A percentile compares a stretch with the other conserved stretches of the same genome.
Conservation (phyloP, 92 coral and sea anemone species). For the Nematostella vectensis region DNA sequence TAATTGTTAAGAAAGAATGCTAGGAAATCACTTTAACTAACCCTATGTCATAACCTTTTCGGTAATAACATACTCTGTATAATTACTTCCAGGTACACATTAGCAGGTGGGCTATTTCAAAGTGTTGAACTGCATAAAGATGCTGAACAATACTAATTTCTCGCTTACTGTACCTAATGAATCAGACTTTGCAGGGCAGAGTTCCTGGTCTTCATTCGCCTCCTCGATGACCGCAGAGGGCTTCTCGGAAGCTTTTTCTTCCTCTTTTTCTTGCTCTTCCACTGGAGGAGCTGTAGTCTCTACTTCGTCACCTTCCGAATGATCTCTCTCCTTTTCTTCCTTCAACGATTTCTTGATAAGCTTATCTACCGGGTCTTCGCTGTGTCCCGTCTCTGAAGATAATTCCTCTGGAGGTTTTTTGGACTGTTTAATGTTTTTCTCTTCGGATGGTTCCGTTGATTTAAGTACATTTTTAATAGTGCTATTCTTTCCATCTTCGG, state of each 20-base stretch:
- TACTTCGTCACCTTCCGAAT: slow-evolving; percentile 13
- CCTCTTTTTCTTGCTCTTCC: not conserved
- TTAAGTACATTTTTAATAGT: not conserved
- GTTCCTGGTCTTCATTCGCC: slow-evolving; percentile 13
- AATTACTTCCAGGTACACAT: no score
- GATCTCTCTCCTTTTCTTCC: slow-evolving; percentile 10
- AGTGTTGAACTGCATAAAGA: no score
- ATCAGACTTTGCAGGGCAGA: slow-evolving; percentile 23
- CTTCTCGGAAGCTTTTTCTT: not conserved
- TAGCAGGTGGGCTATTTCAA: no score
- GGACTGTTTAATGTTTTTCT: not conserved
- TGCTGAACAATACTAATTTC: no score
- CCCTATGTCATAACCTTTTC: no score
- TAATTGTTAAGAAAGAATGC: no score
- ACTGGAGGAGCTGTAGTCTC: slow-evolving; percentile 3
- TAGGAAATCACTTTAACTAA: no score
- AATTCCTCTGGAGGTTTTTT: not conserved
- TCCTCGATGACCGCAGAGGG: slow-evolving; percentile 9
- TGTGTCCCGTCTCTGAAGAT: no score
- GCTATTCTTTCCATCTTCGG: not conserved
- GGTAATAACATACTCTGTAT: no score
- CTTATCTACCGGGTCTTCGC: slow-evolving; percentile 18
- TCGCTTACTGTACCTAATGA: slow-evolving; percentile 19
- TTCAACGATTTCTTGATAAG: slow-evolving; percentile 19
- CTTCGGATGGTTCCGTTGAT: not conserved